Evolutionary conservation across 2,888 invertebrate species (phyloP).

Genomic region (Melanostoma mellinum): DNA sequence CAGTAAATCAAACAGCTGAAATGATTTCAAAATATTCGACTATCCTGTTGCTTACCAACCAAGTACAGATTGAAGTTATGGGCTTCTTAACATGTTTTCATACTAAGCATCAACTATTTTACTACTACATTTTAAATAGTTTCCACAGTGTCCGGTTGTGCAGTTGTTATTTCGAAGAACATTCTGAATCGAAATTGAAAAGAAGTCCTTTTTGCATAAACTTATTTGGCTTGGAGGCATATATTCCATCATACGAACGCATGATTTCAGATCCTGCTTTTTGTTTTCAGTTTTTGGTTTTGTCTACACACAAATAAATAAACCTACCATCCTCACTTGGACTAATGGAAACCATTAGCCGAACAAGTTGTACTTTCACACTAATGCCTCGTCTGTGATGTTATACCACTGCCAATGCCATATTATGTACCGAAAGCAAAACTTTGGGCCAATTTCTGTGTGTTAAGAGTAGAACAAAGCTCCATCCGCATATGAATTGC

Average conservation of each 20-base stretch:
- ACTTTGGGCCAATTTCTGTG: constrained; percentile 66
- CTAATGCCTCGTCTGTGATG: constrained; percentile 51
- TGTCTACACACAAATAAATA: constrained; percentile 27
- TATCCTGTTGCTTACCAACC: no score
- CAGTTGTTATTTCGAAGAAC: no score
- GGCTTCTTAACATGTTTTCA: no score
- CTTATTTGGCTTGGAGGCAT: constrained; percentile 56
- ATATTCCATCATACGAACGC: constrained; percentile 43
- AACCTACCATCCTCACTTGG: constrained; percentile 17
- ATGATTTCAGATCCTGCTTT: constrained; percentile 56
- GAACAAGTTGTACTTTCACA: constrained; percentile 67
- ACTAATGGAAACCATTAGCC: constrained; percentile 71
- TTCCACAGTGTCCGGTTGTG: no score
- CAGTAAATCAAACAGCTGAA: no score
- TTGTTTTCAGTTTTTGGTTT: constrained; percentile 46
- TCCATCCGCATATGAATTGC: constrained; percentile 41
- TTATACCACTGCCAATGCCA: constrained; percentile 10
- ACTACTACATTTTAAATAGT: no score
- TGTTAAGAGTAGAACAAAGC: constrained; percentile 55
- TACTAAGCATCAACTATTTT: no score
- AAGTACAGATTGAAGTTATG: no score
- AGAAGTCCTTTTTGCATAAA: not conserved
- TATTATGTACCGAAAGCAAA: constrained; percentile 32
- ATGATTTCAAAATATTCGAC: no score
- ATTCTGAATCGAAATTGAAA: no score